Conservation (phyloP, 2,113 vertebrate genomes). For the zebrafish (Danio rerio) region DNA sequence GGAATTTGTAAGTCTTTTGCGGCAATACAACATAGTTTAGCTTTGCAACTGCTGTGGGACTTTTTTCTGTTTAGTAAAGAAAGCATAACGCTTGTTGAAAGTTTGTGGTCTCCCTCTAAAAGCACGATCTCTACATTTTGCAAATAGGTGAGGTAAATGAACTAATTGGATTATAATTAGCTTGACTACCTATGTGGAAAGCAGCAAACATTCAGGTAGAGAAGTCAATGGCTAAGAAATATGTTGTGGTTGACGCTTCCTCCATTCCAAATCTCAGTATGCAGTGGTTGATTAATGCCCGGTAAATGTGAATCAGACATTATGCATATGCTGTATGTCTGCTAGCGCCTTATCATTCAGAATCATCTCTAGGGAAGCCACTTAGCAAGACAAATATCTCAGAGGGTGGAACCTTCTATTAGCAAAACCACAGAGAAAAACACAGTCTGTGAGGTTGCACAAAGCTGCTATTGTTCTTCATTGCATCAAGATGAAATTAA, state of each 20-base stretch:
- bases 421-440: slow-evolving; percentile 59
- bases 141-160: background rate
- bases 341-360: slow-evolving; percentile 45
- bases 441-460: slow-evolving; percentile 52
- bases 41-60: slow-evolving; percentile 50
- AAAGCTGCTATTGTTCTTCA: slow-evolving; percentile 65
- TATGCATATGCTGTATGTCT: slow-evolving; percentile 37
- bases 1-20: slow-evolving; percentile 54
- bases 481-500: slow-evolving; percentile 61
- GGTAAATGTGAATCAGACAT: slow-evolving; percentile 28
- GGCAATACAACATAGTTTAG: slow-evolving; percentile 54
- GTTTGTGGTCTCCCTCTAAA: slow-evolving; percentile 49
- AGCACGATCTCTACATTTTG: background rate
- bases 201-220: background rate
- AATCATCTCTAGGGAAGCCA: slow-evolving; percentile 62
- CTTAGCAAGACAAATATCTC: slow-evolving; percentile 62
- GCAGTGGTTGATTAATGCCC: background rate
- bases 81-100: slow-evolving; percentile 11
- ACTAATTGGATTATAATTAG: slow-evolving; percentile 22
- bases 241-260: background rate
- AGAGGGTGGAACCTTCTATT: slow-evolving; percentile 52
- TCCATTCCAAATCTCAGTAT: background rate
- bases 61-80: slow-evolving; percentile 49
- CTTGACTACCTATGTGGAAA: background rate
- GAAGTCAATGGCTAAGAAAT: background rate